phyloP scores from a whole-genome alignment of 2,113 vertebrate species.

The Trogon melanurus region DNA sequence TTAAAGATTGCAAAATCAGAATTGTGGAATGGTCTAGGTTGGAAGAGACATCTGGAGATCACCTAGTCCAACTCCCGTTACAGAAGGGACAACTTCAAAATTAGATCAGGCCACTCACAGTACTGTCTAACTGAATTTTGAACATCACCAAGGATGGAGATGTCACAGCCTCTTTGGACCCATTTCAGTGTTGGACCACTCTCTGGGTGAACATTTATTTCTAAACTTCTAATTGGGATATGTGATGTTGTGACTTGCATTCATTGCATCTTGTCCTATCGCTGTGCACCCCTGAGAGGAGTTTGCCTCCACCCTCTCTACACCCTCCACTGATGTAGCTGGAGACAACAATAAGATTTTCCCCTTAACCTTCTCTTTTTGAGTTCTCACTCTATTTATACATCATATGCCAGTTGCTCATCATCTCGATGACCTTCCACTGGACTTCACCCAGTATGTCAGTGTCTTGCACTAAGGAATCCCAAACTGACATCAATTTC shows the following conservation, averaged over 20 bases:
- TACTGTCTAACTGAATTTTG: neutral
- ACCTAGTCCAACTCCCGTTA: neutral
- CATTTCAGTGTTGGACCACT: neutral
- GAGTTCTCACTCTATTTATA: neutral
- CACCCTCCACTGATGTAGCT: neutral
- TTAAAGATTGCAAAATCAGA: neutral
- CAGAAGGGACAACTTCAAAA: neutral
- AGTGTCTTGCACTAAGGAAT: neutral
- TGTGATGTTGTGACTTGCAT: neutral
- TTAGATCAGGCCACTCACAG: neutral
- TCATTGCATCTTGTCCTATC: neutral
- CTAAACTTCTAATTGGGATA: neutral
- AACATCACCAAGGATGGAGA: neutral
- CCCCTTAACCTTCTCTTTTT: neutral
- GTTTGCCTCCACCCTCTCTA: neutral
- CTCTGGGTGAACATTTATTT: neutral
- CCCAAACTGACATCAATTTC: neutral
- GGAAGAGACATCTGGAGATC: neutral
- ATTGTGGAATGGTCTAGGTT: neutral
- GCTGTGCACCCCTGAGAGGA: neutral
- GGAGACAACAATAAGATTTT: neutral
- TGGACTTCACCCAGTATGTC: neutral
- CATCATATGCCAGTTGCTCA: accelerated
- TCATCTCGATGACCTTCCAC: neutral
- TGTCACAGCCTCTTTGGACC: neutral